These are phyloP conservation scores for Oligia fasciuncula DNA, from an alignment of 2,888 invertebrate species.

Conservation along the genomic window DNA sequence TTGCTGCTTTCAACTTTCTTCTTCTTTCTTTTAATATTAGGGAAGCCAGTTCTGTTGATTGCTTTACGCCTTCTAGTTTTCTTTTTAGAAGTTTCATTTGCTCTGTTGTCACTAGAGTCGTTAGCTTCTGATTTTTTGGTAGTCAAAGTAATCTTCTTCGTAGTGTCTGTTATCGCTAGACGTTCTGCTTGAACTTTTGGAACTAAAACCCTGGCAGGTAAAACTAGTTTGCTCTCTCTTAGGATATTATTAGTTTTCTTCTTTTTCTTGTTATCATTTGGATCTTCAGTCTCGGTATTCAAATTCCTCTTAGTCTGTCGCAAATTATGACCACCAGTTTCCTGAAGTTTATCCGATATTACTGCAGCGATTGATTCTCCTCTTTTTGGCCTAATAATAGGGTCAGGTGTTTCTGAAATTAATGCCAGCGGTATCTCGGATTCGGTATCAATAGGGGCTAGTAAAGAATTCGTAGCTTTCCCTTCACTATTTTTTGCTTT, in stretches of 20 bases:
- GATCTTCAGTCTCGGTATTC: constrained; percentile 80
- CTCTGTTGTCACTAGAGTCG: constrained; percentile 76
- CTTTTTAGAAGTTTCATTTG: constrained; percentile 78
- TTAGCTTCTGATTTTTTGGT: constrained; percentile 77
- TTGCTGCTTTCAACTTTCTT: constrained; percentile 89
- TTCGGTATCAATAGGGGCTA: constrained; percentile 83
- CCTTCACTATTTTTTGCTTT: constrained; percentile 76
- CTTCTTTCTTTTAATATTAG: constrained; percentile 95
- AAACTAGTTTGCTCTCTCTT: constrained; percentile 86
- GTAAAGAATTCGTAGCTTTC: constrained; percentile 75
- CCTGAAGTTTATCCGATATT: constrained; percentile 87
- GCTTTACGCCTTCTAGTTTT: constrained; percentile 93
- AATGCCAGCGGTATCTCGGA: constrained; percentile 84
- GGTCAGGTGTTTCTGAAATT: constrained; percentile 84
- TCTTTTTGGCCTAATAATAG: constrained; percentile 84
- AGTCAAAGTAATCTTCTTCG: constrained; percentile 74
- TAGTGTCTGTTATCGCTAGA: constrained; percentile 74
- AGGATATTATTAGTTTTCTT: constrained; percentile 83
- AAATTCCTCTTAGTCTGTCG: constrained; percentile 86
- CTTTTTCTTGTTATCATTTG: constrained; percentile 85
- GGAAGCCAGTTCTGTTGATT: constrained; percentile 96
- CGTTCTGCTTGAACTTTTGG: constrained; percentile 86
- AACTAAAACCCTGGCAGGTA: constrained; percentile 82
- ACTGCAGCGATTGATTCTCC: constrained; percentile 87
- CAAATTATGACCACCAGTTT: constrained; percentile 85